Conservation (phyloP, 92 coral and sea anemone genomes). For the Paramuricea clavata region DNA sequence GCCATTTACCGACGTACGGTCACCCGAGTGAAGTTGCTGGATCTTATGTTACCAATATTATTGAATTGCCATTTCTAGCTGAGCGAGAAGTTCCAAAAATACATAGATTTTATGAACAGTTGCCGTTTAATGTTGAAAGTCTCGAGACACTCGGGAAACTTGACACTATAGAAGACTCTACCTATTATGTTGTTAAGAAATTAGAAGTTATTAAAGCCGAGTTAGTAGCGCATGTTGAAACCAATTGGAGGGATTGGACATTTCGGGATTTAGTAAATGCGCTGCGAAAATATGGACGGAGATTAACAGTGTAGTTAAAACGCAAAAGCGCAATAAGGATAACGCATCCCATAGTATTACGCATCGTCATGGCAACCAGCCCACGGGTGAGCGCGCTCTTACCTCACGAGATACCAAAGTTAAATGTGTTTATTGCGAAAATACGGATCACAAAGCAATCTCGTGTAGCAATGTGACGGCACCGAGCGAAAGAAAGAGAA, state of each 20-base stretch:
- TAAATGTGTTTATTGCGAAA: conserved; percentile 52
- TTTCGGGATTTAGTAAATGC: too few species aligned
- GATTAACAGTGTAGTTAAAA: conserved; percentile 28
- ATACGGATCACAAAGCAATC: conserved; percentile 28
- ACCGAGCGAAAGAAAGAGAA: conserved; percentile 20
- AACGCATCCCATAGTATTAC: background rate
- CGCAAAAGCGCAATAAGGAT: background rate
- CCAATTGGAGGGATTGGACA: conserved; percentile 53
- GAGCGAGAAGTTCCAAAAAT: conserved; percentile 55
- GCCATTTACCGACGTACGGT: too few species aligned
- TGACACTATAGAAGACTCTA: conserved; percentile 41
- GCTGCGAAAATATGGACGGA: conserved; percentile 58
- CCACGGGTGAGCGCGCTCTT: conserved; percentile 30
- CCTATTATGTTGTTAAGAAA: too few species aligned
- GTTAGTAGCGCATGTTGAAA: too few species aligned
- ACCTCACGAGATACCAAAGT: background rate
- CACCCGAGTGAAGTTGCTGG: conserved; percentile 57
- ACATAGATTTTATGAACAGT: conserved; percentile 55
- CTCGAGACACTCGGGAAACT: conserved; percentile 65
- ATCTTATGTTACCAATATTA: conserved; percentile 41
- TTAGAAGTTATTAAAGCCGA: too few species aligned
- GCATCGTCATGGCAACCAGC: too few species aligned
- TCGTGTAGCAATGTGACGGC: conserved; percentile 33
- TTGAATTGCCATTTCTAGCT: conserved; percentile 45
- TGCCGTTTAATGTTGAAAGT: too few species aligned